Evolutionary conservation across 64 coral and sea anemone genomes (phyloP).

Genomic region (Acropora yongei): DNA sequence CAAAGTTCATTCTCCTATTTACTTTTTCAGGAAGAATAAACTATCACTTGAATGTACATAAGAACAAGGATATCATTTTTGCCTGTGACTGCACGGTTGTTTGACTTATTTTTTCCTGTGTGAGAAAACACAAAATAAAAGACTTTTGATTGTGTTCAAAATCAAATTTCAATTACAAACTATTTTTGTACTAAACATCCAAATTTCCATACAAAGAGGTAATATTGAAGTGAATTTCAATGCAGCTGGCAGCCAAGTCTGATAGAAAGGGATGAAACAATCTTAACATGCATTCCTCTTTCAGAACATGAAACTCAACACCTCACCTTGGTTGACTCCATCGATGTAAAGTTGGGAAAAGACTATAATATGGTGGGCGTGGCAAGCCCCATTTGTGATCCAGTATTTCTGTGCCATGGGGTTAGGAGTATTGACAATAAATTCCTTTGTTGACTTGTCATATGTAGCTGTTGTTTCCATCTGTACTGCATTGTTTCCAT

Average conservation of each 20-base stretch:
- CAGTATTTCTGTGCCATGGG: constrained; percentile 91
- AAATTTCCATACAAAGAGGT: background rate
- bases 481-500: constrained; percentile 86
- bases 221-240: no score
- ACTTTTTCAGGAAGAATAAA: no score
- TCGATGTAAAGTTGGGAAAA: constrained; percentile 80
- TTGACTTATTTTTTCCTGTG: no score
- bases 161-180: background rate
- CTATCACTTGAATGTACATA: no score
- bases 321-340: constrained; percentile 80
- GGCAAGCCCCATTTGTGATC: constrained; percentile 93
- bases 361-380: constrained; percentile 84
- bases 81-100: no score
- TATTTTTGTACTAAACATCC: background rate
- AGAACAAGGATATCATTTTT: no score
- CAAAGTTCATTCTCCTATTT: no score
- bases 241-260: no score
- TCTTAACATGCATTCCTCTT: no score
- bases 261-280: background rate
- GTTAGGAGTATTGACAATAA: constrained; percentile 79
- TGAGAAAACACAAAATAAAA: no score
- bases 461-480: constrained; percentile 92
- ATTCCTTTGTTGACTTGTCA: constrained; percentile 87
- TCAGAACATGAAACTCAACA: no score
- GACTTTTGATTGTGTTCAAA: no score